Percentiles rank a stretch among this genome's conserved stretches.
Conservation (phyloP, 2,113 vertebrate species). For the Microtus richardsoni region DNA sequence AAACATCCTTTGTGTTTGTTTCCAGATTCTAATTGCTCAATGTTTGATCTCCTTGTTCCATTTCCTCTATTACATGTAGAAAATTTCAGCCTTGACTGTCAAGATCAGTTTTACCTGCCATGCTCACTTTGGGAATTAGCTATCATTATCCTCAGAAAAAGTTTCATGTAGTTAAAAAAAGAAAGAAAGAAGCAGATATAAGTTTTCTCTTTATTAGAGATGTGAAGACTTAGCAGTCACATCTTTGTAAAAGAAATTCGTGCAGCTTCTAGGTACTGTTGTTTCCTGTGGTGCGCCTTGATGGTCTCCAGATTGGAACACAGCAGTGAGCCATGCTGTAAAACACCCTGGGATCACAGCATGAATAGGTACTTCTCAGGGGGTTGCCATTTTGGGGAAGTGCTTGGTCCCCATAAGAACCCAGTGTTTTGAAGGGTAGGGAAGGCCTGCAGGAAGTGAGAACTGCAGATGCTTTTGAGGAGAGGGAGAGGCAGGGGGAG, state of each 20-base stretch:
- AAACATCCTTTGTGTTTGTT: background rate
- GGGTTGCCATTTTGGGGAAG: background rate
- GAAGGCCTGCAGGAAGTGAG: background rate
- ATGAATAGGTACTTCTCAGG: background rate
- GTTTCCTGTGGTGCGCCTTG: background rate
- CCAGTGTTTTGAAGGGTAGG: slow-evolving; percentile 33
- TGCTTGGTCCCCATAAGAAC: slow-evolving; percentile 16
- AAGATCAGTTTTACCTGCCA: background rate
- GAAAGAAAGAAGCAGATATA: background rate
- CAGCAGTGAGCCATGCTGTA: slow-evolving; percentile 23
- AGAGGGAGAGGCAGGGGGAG: background rate
- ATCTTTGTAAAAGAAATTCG: background rate
- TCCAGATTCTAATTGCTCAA: background rate
- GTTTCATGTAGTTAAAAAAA: background rate
- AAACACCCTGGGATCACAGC: background rate
- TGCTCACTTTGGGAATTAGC: slow-evolving; percentile 17
- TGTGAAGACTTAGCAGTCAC: slow-evolving; percentile 35
- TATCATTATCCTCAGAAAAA: background rate
- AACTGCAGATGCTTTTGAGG: background rate
- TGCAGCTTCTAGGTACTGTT: background rate
- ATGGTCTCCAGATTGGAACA: background rate
- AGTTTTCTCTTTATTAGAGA: background rate
- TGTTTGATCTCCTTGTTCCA: background rate
- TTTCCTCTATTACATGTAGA: background rate
- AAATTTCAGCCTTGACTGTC: background rate